Percentiles rank a stretch among this genome's conserved stretches.
These are phyloP conservation scores for Hyles vespertilio DNA, from an alignment of 1,140 invertebrate species.

Conservation along the genomic window DNA sequence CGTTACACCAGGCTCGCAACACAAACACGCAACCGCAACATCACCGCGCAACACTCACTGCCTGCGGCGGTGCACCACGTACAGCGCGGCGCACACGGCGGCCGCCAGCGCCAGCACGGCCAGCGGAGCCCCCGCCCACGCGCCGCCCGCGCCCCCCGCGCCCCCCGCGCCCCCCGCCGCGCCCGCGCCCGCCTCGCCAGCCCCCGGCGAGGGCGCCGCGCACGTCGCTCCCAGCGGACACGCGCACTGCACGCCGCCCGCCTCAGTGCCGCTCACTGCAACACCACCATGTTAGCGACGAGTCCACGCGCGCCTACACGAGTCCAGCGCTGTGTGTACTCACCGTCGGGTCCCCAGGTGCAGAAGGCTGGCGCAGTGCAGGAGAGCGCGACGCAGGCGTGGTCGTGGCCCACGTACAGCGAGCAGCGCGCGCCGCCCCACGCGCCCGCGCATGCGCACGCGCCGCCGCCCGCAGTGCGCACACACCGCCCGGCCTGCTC, in stretches of 20 bases:
- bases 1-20: background rate
- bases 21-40: background rate
- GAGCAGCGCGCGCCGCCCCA: conserved; percentile 77
- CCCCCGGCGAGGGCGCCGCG: conserved; percentile 71
- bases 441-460: conserved; percentile 70
- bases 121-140: conserved; percentile 28
- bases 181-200: conserved; percentile 56
- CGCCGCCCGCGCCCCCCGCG: conserved; percentile 55
- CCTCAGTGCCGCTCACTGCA: conserved; percentile 25
- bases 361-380: conserved; percentile 65
- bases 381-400: conserved; percentile 77
- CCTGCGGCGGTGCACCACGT: conserved; percentile 41
- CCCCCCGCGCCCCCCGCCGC: conserved; percentile 73
- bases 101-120: conserved; percentile 25
- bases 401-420: conserved; percentile 75
- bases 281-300: background rate
- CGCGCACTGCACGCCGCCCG: conserved; percentile 68
- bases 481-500: conserved; percentile 44
- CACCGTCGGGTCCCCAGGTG: conserved; percentile 41
- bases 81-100: conserved; percentile 28
- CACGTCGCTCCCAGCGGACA: conserved; percentile 79
- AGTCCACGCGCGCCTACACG: no score
- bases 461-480: conserved; percentile 23
- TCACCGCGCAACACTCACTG: conserved; percentile 30
- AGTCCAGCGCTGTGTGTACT: conserved; percentile 5